These are phyloP conservation scores for Columba guinea DNA, from an alignment of 2,797 vertebrate species.

Conservation along the genomic window DNA sequence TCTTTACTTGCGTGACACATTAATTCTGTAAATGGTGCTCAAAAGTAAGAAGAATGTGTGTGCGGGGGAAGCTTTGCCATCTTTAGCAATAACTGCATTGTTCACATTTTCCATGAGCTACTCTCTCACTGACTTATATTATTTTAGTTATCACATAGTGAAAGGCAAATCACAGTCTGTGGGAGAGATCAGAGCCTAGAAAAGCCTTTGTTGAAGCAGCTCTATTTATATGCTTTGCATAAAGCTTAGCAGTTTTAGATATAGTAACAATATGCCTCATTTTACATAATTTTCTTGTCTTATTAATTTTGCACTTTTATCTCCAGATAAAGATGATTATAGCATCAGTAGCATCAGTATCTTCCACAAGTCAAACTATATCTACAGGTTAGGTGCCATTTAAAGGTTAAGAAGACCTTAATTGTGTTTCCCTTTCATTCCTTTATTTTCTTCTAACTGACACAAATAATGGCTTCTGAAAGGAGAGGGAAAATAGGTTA, in stretches of 20 bases:
- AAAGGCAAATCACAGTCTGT: background rate
- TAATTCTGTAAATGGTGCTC: background rate
- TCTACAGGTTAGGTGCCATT: background rate
- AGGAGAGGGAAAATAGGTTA: slow-evolving; percentile 47
- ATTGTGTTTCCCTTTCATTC: background rate
- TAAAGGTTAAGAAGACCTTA: slow-evolving; percentile 30
- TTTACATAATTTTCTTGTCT: background rate
- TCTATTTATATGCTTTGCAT: background rate
- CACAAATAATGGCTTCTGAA: slow-evolving; percentile 42
- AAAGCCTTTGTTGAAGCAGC: background rate
- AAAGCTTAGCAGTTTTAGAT: background rate
- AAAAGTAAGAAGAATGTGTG: background rate
- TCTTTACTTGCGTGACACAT: background rate
- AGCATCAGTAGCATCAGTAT: background rate
- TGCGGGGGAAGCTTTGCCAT: background rate
- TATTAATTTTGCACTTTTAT: background rate
- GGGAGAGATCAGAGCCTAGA: background rate
- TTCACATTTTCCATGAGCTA: background rate
- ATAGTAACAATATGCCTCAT: background rate
- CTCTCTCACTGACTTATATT: background rate
- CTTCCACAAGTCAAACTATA: background rate
- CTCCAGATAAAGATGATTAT: background rate
- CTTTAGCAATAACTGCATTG: background rate
- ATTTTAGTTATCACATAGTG: background rate
- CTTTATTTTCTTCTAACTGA: slow-evolving; percentile 11